Percentiles rank a stretch among this genome's conserved stretches.
Conservation (phyloP, 1,140 invertebrate genomes). For the Papilio helenus region DNA sequence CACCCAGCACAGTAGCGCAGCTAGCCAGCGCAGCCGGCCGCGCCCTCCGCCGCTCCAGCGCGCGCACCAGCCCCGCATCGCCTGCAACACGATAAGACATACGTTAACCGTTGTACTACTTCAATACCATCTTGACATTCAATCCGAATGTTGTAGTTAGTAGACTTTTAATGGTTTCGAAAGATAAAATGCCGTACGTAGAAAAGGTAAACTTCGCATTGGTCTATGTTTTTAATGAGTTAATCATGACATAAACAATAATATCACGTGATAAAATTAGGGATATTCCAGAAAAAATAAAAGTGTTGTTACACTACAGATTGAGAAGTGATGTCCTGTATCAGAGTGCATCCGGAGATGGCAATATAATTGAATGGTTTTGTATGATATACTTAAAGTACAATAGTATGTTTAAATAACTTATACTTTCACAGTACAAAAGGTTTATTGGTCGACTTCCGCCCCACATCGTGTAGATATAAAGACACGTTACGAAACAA, state of each 20-base stretch:
- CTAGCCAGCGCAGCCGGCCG: constrained; percentile 57
- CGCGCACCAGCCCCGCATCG: constrained; percentile 70
- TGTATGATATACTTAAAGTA: background rate
- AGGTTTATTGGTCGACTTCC: background rate
- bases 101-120: background rate
- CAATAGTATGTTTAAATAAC: constrained; percentile 21
- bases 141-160: too few species aligned
- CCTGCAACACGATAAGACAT: constrained; percentile 53
- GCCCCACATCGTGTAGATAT: background rate
- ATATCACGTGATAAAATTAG: background rate
- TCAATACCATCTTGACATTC: background rate
- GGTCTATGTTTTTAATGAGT: too few species aligned
- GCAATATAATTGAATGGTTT: background rate
- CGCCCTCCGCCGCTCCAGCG: constrained; percentile 58
- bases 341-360: background rate
- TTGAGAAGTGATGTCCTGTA: background rate
- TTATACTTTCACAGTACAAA: background rate
- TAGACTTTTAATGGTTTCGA: too few species aligned
- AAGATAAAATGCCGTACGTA: too few species aligned
- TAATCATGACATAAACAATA: too few species aligned
- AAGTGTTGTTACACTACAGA: background rate
- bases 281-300: background rate
- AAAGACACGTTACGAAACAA: constrained; percentile 1
- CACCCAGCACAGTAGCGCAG: constrained; percentile 52
- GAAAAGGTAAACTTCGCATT: too few species aligned